These are phyloP conservation scores for Pseudomugil gertrudae DNA, from an alignment of 2,797 vertebrate species.

Conservation along the genomic window DNA sequence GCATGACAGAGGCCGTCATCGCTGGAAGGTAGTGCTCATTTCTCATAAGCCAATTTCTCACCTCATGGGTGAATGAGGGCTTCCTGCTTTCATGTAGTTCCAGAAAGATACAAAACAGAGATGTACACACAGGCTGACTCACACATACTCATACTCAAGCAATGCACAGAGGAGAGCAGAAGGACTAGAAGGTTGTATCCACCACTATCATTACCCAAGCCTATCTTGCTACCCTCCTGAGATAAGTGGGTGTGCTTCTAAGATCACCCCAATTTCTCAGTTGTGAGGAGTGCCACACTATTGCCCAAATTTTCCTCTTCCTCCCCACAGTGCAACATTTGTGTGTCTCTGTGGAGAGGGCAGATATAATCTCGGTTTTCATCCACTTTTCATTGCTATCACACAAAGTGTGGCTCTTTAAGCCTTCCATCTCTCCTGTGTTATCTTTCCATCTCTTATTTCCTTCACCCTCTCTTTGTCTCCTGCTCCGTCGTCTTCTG, in stretches of 20 bases:
- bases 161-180: slow-evolving; percentile 4
- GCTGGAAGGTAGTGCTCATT: slow-evolving; percentile 66
- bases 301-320: slow-evolving; percentile 69
- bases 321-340: slow-evolving; percentile 55
- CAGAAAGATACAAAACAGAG: slow-evolving; percentile 53
- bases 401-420: slow-evolving; percentile 64
- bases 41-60: slow-evolving; percentile 52
- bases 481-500: slow-evolving; percentile 77
- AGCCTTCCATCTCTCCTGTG: slow-evolving; percentile 34
- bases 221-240: slow-evolving; percentile 78
- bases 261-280: slow-evolving; percentile 82
- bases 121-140: slow-evolving; percentile 35
- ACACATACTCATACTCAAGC: slow-evolving; percentile 18
- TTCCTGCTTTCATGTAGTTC: slow-evolving; percentile 66
- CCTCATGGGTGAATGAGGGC: slow-evolving; percentile 60
- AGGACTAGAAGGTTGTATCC: slow-evolving; percentile 42
- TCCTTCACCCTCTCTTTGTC: slow-evolving; percentile 59
- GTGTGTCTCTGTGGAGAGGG: slow-evolving; percentile 37
- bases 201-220: slow-evolving; percentile 80
- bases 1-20: slow-evolving; percentile 68
- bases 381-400: slow-evolving; percentile 54
- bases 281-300: slow-evolving; percentile 69
- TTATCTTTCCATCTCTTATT: slow-evolving; percentile 61
- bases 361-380: slow-evolving; percentile 68
- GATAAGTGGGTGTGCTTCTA: slow-evolving; percentile 84